A percentile compares a stretch with the other conserved stretches of the same genome.
Evolutionary conservation across 2,113 vertebrate species (phyloP).

Genomic region (Corynorhinus townsendii): DNA sequence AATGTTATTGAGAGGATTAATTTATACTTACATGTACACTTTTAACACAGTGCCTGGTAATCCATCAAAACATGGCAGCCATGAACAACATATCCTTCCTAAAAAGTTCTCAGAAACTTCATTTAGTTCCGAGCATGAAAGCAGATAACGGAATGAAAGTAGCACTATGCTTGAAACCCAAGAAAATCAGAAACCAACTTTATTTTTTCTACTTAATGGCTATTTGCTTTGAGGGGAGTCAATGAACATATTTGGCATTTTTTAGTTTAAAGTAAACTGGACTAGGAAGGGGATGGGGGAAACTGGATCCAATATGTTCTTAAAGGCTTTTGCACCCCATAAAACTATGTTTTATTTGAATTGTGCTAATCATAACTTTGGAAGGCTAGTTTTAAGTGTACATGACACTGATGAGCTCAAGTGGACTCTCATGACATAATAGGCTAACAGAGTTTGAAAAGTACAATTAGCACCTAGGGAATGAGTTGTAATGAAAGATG

Average conservation of each 20-base stretch:
- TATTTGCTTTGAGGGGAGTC: not conserved
- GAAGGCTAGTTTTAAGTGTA: not conserved
- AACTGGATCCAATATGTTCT: not conserved
- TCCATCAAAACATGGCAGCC: not conserved
- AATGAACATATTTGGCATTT: not conserved
- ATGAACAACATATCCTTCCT: not conserved
- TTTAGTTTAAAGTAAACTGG: not conserved
- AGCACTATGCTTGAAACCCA: not conserved
- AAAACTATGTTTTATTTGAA: not conserved
- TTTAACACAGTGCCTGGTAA: not conserved
- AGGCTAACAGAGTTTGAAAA: not conserved
- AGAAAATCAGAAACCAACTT: not conserved
- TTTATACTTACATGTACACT: not conserved
- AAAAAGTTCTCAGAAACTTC: not conserved
- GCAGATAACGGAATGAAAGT: not conserved
- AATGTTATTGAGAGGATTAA: not conserved
- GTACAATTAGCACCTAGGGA: not conserved
- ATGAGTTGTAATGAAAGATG: not conserved
- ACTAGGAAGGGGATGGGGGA: not conserved
- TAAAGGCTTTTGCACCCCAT: not conserved
- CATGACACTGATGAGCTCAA: not conserved
- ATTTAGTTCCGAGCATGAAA: constrained; percentile 1
- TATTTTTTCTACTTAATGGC: not conserved
- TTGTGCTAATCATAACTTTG: not conserved
- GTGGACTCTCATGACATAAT: not conserved